A percentile compares a stretch with the other conserved stretches of the same genome.
Conservation (phyloP, 2,797 vertebrate species). For the Ammospiza maritima region DNA sequence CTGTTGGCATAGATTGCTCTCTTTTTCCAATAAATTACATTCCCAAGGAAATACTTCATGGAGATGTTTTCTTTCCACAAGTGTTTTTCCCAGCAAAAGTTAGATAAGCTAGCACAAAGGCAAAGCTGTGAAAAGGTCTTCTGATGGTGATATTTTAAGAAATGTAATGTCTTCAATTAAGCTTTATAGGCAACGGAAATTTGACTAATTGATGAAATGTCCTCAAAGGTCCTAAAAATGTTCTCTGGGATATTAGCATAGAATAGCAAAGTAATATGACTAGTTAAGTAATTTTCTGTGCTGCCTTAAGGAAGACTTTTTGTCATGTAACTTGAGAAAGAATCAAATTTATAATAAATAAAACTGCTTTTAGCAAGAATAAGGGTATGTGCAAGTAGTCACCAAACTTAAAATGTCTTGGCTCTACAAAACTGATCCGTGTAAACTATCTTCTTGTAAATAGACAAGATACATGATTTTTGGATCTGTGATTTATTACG, state of each 20-base stretch:
- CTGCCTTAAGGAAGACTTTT: conserved; percentile 39
- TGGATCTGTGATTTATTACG: background rate
- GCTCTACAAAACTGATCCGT: background rate
- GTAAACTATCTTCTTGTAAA: background rate
- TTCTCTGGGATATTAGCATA: conserved; percentile 49
- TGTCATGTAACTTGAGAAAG: background rate
- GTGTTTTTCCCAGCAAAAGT: background rate
- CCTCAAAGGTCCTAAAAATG: conserved; percentile 49
- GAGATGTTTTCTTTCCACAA: background rate
- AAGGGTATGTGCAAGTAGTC: background rate
- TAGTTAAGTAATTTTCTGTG: conserved; percentile 33
- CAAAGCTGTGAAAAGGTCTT: background rate
- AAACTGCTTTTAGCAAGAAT: background rate
- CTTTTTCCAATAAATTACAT: background rate
- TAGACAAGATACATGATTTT: background rate
- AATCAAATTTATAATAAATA: background rate
- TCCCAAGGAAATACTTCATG: background rate
- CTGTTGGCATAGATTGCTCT: background rate
- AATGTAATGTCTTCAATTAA: conserved; percentile 22
- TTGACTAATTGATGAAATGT: conserved; percentile 64
- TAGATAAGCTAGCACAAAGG: background rate
- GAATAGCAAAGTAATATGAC: conserved; percentile 20
- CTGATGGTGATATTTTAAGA: conserved; percentile 27
- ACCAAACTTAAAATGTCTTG: background rate
- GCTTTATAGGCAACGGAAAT: conserved; percentile 15